Evolutionary conservation across 35 echinoderm and acorn worm species (phyloP), one percentile per base, ranked within the genome.

Genomic region (Apostichopus japonicus): DNA sequence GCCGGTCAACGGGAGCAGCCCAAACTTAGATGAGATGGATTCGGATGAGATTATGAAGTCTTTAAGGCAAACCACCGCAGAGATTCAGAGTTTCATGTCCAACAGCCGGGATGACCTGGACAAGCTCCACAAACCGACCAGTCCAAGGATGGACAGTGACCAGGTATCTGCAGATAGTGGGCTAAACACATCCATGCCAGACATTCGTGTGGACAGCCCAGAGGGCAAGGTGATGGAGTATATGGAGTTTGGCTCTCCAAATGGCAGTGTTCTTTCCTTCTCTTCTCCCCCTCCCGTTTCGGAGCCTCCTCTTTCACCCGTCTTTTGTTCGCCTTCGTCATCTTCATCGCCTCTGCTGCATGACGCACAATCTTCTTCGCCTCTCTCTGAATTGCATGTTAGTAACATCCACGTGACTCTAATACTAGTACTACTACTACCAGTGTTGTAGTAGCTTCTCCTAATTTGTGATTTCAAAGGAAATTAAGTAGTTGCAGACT

Each of bases 61-160:
- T 33, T 93, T 99, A 15, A 93, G 95, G 15, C 91, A 92, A 44
- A 99, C 97, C 52, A 96, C 97, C 7, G 97, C 97, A 13, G 97
- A 96, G 65, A 99, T 99, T 24, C 97, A 99, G 92, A 99, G 87
- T 93, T 99, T 93, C 95, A 96, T 93, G 80, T 94, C 92, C 67
- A 96, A 93, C 88, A 99, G 97, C 90, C 79, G 97, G 8, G 97
- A 96, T 63, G 97, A 99, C 80, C 84, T 99, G 76, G 97, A 99
- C 61, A 84, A 87, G 15, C 27, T 90, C 54, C 72, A 58, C 86
- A 92, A 92, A 9, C 72, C 93, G 76, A 84, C 61, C 77, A 79
- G 87, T 13, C 90, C 92, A 2, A 90, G 97, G 11, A 92, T 93
- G 78, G 95, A 99, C 87, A 95, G 97, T 90, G 95, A 96, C 77